Percentiles rank a stretch among this genome's conserved stretches.
Conservation (phyloP, 92 coral and sea anemone genomes). For the Porites divaricata region DNA sequence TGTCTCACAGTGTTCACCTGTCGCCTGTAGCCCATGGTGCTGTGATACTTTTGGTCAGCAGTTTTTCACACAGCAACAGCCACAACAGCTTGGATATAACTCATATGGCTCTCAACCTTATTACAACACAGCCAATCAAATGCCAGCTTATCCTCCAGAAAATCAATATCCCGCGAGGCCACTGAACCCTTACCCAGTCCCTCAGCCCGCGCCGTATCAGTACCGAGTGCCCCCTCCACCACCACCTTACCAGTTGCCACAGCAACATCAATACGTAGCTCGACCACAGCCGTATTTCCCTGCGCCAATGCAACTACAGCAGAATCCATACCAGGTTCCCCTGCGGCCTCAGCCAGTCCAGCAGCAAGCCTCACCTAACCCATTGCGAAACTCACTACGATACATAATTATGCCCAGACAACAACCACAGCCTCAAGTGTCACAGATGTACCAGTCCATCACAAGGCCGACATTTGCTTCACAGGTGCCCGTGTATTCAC, state of each 20-base stretch:
- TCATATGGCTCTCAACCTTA: neutral
- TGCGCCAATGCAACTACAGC: conserved; percentile 15
- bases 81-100: conserved; percentile 33
- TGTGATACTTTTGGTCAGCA: conserved; percentile 71
- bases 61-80: conserved; percentile 29
- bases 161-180: neutral
- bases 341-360: conserved; percentile 24
- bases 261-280: conserved; percentile 17
- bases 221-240: conserved; percentile 24
- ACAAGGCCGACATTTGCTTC: conserved; percentile 27
- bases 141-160: conserved; percentile 43
- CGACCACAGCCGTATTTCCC: conserved; percentile 6
- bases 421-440: conserved; percentile 5
- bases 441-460: conserved; percentile 36
- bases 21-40: conserved; percentile 80
- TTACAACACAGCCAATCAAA: conserved; percentile 33
- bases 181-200: conserved; percentile 7
- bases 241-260: conserved; percentile 25
- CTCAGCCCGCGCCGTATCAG: conserved; percentile 14
- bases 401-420: conserved; percentile 15
- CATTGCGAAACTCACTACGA: neutral
- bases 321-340: conserved; percentile 25
- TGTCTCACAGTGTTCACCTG: conserved; percentile 69
- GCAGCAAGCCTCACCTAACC: neutral
- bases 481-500: conserved; percentile 11